These are phyloP conservation scores for Calephelis nemesis DNA, from an alignment of 1,140 invertebrate genomes.

Conservation along the genomic window DNA sequence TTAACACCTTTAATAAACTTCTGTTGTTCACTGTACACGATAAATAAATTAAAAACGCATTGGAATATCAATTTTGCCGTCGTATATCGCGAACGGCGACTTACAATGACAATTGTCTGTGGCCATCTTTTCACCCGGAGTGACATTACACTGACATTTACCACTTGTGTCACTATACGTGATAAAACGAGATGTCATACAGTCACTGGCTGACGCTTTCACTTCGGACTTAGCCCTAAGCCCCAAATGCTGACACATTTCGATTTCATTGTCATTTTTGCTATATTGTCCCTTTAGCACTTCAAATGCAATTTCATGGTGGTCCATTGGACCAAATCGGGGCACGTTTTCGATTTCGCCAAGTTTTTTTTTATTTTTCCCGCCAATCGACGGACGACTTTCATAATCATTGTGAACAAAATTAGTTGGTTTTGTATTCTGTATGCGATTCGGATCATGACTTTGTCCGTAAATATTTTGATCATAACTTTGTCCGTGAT, in stretches of 20 bases:
- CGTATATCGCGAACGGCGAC: constrained; percentile 41
- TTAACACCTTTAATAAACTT: not conserved
- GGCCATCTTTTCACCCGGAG: not conserved
- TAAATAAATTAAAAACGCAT: constrained; percentile 39
- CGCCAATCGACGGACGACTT: not conserved
- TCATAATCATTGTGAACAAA: not conserved
- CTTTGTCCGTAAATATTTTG: not conserved
- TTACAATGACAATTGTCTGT: constrained; percentile 20
- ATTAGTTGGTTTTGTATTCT: too few relatives aligned
- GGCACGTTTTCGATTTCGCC: not conserved
- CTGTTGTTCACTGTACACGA: constrained; percentile 24
- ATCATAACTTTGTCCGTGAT: not conserved
- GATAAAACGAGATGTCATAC: constrained; percentile 14
- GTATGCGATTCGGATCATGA: too few relatives aligned
- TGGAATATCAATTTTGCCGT: constrained; percentile 50
- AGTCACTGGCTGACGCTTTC: not conserved
- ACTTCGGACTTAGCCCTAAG: constrained; percentile 3
- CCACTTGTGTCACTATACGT: constrained; percentile 14
- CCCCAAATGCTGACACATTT: not conserved
- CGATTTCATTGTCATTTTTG: constrained; percentile 17
- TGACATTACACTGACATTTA: constrained; percentile 11
- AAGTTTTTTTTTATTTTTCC: not conserved
- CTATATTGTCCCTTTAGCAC: constrained; percentile 10
- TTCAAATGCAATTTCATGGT: constrained; percentile 2
- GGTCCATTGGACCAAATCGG: not conserved